Conservation (phyloP, 2,113 vertebrate genomes). For the Axis porcinus region DNA sequence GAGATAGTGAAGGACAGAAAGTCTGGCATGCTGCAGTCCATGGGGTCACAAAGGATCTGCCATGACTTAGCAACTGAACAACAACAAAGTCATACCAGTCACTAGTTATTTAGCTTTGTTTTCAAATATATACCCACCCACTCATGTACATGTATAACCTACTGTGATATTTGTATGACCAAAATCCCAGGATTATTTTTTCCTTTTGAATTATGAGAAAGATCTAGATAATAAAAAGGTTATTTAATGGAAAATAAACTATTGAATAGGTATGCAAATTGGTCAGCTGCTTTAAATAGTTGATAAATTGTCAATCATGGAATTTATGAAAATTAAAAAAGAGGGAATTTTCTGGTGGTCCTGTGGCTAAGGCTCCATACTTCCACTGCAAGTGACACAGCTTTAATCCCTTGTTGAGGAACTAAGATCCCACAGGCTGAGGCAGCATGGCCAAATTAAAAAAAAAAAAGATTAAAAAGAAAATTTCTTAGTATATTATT, state of each 20-base stretch:
- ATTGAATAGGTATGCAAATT: neutral
- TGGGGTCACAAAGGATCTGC: neutral
- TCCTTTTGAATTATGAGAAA: neutral
- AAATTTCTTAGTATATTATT: neutral
- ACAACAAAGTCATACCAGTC: neutral
- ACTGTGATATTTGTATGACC: neutral
- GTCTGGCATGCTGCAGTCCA: neutral
- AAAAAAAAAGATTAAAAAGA: neutral
- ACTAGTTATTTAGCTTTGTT: neutral
- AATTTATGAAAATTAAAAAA: slow-evolving; percentile 5
- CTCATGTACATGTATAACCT: too few species aligned
- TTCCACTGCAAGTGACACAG: neutral
- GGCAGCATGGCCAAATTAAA: neutral
- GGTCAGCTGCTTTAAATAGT: neutral
- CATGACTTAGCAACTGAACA: neutral
- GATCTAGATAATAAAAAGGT: neutral
- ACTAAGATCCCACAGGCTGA: neutral
- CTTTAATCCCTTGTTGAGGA: neutral
- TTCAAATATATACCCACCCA: neutral
- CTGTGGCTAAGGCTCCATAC: neutral
- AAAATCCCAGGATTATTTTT: neutral
- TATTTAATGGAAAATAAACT: neutral
- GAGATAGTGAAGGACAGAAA: neutral
- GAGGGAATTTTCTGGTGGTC: neutral
- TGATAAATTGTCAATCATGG: neutral